Evolutionary conservation across 2,888 invertebrate species (phyloP), one percentile per base, ranked within the genome.

Genomic region (Dusona sp.): DNA sequence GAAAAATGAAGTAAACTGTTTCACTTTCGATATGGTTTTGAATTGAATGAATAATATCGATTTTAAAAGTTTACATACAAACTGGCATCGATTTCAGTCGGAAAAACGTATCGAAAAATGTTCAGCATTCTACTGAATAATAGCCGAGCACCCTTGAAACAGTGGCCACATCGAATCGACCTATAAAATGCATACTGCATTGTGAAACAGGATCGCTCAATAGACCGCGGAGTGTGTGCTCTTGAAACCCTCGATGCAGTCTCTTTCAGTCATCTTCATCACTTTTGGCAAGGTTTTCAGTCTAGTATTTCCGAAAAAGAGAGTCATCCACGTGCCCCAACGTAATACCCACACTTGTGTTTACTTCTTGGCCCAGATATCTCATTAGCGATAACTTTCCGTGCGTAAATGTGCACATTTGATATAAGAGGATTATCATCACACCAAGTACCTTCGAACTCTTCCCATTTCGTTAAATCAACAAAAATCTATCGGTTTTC

Each of bases 291-390:
- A 83, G 36, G 8, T 61, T 68, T 22, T 16, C 48, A n/a, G 38
- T 25, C 48, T 13, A 61, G 29, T 25, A 57, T 54, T 79, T 57
- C 25, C 36, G 42, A 33, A 54, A 75, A 38, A 68, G 70, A 70
- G 51, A 83, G 45, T 61, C 78, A 67, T 83, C 80, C 77, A 75
- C 79, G 81, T 64, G 75, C 19, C 51, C 45, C 81, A 45, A 54
- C 68, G 80, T 83, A 80, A 81, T 72, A 67, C 29, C 45, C 75
- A 38, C 70, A 19, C 19, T 29, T 84, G 72, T 85, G 73, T 79
- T 85, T 79, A 82, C 79, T 61, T 65, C 84, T 84, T 87, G 84
- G 85, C 82, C 79, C 79, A 86, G 72, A 87, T 87, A 87, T 87
- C 85, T 88, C 80, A 84, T 88, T 88, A 79, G 68, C 79, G 57